Conservation (phyloP, 2,888 invertebrate genomes). For the Rhimphoctona megacephalus region DNA sequence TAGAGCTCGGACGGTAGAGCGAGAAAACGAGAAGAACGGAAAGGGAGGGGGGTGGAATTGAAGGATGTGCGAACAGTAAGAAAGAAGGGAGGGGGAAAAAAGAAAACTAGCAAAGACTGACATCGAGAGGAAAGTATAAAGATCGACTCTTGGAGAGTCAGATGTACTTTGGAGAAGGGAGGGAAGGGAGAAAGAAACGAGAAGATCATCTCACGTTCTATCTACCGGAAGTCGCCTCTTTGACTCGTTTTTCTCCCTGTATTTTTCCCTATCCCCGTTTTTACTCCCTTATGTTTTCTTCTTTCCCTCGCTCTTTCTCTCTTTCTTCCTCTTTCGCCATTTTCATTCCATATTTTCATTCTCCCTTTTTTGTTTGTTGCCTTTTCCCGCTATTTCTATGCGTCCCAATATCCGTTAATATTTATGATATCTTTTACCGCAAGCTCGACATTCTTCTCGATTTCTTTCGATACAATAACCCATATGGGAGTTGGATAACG, state of each 20-base stretch:
- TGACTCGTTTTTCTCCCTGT: constrained; percentile 10
- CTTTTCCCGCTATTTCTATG: not conserved
- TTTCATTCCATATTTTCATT: constrained; percentile 23
- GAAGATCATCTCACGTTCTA: constrained; percentile 42
- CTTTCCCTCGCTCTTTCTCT: not conserved
- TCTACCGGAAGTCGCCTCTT: constrained; percentile 59
- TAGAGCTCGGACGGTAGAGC: constrained; percentile 63
- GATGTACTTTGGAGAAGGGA: constrained; percentile 39
- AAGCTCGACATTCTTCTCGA: constrained; percentile 32
- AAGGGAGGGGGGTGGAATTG: constrained; percentile 45
- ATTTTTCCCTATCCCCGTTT: constrained; percentile 1
- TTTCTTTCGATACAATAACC: constrained; percentile 21
- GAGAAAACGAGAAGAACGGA: not conserved
- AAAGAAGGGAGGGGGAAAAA: constrained; percentile 9
- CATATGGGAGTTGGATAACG: not conserved
- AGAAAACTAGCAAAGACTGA: constrained; percentile 52
- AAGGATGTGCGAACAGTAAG: constrained; percentile 39
- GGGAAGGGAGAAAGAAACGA: constrained; percentile 21
- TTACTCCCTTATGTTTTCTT: not conserved
- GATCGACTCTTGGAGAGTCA: constrained; percentile 60
- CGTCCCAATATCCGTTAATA: constrained; percentile 29
- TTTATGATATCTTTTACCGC: constrained; percentile 34
- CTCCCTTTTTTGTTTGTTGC: not conserved
- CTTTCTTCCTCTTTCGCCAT: not conserved
- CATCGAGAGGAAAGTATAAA: constrained; percentile 45